Percentiles rank a stretch among this genome's conserved stretches.
Evolutionary conservation across 2,113 vertebrate species (phyloP).

Genomic region (Oncorhynchus mykiss): DNA sequence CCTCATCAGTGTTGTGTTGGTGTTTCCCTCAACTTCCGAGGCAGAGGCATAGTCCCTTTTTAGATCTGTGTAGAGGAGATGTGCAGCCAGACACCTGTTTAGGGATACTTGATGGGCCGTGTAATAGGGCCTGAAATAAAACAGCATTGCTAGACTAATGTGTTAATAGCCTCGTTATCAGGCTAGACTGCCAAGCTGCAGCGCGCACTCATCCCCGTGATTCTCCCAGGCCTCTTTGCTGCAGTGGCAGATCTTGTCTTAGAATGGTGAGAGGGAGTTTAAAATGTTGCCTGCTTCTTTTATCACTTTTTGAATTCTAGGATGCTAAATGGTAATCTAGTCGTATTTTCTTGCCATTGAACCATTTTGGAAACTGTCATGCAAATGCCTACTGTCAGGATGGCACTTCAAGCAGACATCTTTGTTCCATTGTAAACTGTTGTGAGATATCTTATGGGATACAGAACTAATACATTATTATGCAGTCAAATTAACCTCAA

Average conservation of each 20-base stretch:
- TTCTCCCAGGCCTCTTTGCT: constrained; percentile 10
- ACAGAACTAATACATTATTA: not conserved
- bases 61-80: not conserved
- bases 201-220: constrained; percentile 9
- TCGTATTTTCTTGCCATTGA: not conserved
- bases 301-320: not conserved
- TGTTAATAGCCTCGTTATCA: constrained; percentile 46
- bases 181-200: constrained; percentile 3
- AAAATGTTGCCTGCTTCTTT: not conserved
- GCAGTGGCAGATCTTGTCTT: constrained; percentile 2
- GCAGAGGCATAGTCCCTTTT: not conserved
- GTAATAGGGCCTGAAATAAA: constrained; percentile 40
- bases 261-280: not conserved
- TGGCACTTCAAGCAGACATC: not conserved
- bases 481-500: too few species aligned
- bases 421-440: not conserved
- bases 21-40: not conserved
- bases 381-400: not conserved
- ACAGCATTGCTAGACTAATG: constrained; percentile 16
- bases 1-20: not conserved
- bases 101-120: constrained; percentile 33
- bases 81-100: constrained; percentile 1
- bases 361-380: not conserved
- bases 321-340: not conserved
- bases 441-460: not conserved